A percentile compares a stretch with the other conserved stretches of the same genome.
Evolutionary conservation across 1,140 invertebrate species (phyloP).

Genomic region (Kradibia gibbosae): DNA sequence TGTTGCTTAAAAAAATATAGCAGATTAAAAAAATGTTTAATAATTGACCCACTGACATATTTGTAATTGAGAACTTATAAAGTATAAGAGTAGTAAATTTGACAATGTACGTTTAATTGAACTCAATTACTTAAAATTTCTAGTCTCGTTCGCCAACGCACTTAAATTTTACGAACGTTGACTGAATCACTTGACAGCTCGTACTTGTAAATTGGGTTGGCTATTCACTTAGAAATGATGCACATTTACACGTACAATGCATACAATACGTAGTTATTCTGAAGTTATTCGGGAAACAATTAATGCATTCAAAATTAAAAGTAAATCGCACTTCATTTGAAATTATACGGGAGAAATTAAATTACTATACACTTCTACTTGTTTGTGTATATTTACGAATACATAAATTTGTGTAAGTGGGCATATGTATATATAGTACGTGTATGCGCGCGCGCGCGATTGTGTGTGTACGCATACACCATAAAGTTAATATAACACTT

Average conservation of each 20-base stretch:
- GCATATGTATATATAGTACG: background rate
- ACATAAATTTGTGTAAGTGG: too few relatives aligned
- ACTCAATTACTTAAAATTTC: slow-evolving; percentile 46
- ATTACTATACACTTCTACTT: too few relatives aligned
- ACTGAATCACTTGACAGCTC: background rate
- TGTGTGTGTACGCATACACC: too few relatives aligned
- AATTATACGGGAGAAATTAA: background rate
- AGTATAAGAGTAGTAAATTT: background rate
- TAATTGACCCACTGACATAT: slow-evolving; percentile 33
- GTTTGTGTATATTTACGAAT: too few relatives aligned
- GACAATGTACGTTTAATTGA: slow-evolving; percentile 22
- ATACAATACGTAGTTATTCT: background rate
- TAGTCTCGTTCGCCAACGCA: slow-evolving; percentile 3
- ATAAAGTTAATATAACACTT: too few relatives aligned
- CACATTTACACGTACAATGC: background rate
- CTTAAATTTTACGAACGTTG: background rate
- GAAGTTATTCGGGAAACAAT: slow-evolving; percentile 13
- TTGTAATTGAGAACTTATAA: background rate
- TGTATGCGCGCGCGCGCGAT: background rate
- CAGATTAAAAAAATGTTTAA: background rate
- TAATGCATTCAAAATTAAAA: slow-evolving; percentile 24
- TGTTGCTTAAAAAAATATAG: background rate
- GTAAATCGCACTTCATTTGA: slow-evolving; percentile 16
- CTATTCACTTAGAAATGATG: background rate
- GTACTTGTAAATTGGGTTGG: slow-evolving; percentile 23